Evolutionary conservation across 2,797 vertebrate species (phyloP), one percentile per base, ranked within the genome.

Genomic region (Lepidocolaptes lacrymiger): DNA sequence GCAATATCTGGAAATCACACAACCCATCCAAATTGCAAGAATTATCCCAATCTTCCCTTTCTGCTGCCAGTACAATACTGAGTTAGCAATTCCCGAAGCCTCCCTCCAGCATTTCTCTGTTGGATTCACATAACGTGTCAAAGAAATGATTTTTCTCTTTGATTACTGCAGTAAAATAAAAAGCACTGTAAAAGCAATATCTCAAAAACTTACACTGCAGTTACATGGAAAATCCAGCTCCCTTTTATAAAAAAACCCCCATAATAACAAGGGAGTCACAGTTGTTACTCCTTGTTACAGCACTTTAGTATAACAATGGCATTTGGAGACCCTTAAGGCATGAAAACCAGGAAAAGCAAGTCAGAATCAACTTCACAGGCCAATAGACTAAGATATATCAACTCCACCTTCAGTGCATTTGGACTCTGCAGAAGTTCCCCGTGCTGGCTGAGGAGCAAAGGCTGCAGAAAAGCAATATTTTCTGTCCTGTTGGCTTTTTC

Each of bases 111-210:
- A 36, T 78, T 84, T 81, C 87, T 92, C 79, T 73, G 89, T 48
- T 90, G 92, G 89, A 92, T 59, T 74, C 88, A 90, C 51, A 44
- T 30, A 91, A 59, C 69, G 7, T 13, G 89, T 91, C 92, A 91
- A 68, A 86, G 73, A 76, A 85, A 95, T 76, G 14, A 77, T 91
- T 93, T 92, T 93, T 85, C 82, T 85, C 69, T 94, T 89, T 96
- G 87, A 89, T 95, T 93, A 88, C 91, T 41, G 87, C 82, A 56
- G 87, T 91, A 88, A 91, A 96, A 92, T 89, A 93, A 91, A 94
- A 94, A 85, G 61, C 83, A 82, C 59, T 51, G 77, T 39, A 88
- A 93, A 79, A 63, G 74, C 89, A 85, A 36, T 48, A 10, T 63
- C 84, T 92, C 61, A 61, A 68, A 82, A 81, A 34, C 63, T 67